Base-by-base conservation (phyloP, 2,888 invertebrate species). In the Tricholauxania praeusta region DNA sequence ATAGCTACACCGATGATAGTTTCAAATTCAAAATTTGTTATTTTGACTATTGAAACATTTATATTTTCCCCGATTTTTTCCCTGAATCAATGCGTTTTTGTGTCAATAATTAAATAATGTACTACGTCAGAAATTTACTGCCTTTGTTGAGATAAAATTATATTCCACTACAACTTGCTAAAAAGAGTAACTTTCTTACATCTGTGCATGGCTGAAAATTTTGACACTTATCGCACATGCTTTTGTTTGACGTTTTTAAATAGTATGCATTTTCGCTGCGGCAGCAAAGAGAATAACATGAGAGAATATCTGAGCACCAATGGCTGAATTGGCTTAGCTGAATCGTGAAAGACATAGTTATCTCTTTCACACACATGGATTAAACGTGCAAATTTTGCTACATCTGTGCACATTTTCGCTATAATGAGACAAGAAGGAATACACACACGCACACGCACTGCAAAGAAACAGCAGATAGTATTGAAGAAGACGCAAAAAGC, bases 381-480 rank as follows among this genome's bases (percentile, higher is more conserved):
- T 14, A 55, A 55, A 55, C 22, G 19, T 22, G 55, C 55, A 1
- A 55, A 55, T 12, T 55, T 19, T 1, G 22, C 14, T 55, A 12
- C 12, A 19, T 17, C 47, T 3, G 47, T 47, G 8, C n/a, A 32
- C 39, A 39, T n/a, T n/a, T 47, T 19, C 48, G 47, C 63, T 63
- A 63, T 8, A 15, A 10, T 7, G 39, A 7, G 7, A 10, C 7
- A 39, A 39, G 8, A 10, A 39, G 2, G 39, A 39, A 4, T 39
- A 39, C 39, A 72, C 71, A 74, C 72, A 75, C 74, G 71, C 70
- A 22, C 22, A 22, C 73, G 64, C 72, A 62, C 55, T 12, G 48
- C 63, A 71, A 73, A 73, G 67, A 73, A 72, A 52, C 12, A 12
- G 14, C 32, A 39, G 10, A 52, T 51, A 67, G 28, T n/a, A 65